Evolutionary conservation across 1,140 invertebrate genomes (phyloP), one percentile per base, ranked within the genome.

Genomic region (Formica exsecta): DNA sequence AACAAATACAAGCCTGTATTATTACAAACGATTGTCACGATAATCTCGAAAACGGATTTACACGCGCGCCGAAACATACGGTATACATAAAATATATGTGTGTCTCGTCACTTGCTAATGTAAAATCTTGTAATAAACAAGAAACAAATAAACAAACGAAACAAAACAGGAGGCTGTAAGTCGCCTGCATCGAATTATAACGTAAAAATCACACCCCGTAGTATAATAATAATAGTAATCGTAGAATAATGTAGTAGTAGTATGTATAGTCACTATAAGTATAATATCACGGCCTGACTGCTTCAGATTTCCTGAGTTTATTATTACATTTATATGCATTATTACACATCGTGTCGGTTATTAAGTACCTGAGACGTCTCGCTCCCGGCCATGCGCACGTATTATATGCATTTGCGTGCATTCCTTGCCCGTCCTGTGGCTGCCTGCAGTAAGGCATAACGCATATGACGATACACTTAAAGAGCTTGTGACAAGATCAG

Each of bases 271-370:
- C 92, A 92, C 92, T 94, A 94, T 93, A 93, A 93, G 91, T 94
- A 94, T 91, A 92, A 89, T 93, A 95, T 95, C 94, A 95, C 95
- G 94, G 95, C 95, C 94, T 95, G 95, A 91, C 93, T 95, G 94
- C 94, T 95, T 95, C 90, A 94, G 93, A 93, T 95, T 95, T 94
- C 94, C 94, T 95, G 95, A 95, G 94, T 95, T 94, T 93, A 92
- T 95, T 94, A 91, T 91, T 94, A 93, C 90, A 93, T 93, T 93
- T 93, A 92, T 89, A 91, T 92, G 92, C 86, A 89, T 93, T 85
- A 90, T 87, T 87, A 89, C 81, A 90, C 81, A 90, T 91, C 90
- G 91, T 92, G 92, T 77, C 68, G 57, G 65, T 89, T 86, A 84
- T 87, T 86, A 91, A 90, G 87, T 92, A 92, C 89, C 92, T 92